phyloP scores from a whole-genome alignment of 2,888 invertebrate species.

The Ganaspis brasiliensis region DNA sequence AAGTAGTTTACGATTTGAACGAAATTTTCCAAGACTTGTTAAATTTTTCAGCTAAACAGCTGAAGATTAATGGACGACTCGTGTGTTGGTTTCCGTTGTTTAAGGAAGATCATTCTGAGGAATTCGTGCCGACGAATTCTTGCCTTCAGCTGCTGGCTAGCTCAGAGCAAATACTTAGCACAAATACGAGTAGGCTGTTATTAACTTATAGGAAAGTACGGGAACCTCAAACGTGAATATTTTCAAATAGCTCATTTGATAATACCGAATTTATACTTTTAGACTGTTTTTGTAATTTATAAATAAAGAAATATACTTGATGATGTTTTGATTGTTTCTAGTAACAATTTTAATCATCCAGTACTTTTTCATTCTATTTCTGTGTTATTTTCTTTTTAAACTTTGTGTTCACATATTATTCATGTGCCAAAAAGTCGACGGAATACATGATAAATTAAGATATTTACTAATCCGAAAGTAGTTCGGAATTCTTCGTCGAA shows the following conservation, averaged over 20 bases:
- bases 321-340: no score
- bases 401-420: no score
- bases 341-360: no score
- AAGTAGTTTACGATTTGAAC: conserved; percentile 91
- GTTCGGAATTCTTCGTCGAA: no score
- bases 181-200: conserved; percentile 90
- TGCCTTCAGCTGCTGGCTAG: conserved; percentile 90
- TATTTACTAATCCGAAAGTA: no score
- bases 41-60: conserved; percentile 89
- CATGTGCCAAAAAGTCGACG: no score
- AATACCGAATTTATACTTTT: not conserved
- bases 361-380: no score
- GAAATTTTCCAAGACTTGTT: conserved; percentile 93
- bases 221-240: conserved; percentile 79
- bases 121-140: conserved; percentile 90
- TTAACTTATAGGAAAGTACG: conserved; percentile 91
- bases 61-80: conserved; percentile 89
- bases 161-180: conserved; percentile 94
- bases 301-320: no score
- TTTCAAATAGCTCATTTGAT: not conserved
- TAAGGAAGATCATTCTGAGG: conserved; percentile 87
- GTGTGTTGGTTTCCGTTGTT: conserved; percentile 98
- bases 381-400: no score
- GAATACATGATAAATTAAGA: no score
- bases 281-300: not conserved